Conservation (phyloP, 2,888 invertebrate genomes). For the Rotaria sp. region DNA sequence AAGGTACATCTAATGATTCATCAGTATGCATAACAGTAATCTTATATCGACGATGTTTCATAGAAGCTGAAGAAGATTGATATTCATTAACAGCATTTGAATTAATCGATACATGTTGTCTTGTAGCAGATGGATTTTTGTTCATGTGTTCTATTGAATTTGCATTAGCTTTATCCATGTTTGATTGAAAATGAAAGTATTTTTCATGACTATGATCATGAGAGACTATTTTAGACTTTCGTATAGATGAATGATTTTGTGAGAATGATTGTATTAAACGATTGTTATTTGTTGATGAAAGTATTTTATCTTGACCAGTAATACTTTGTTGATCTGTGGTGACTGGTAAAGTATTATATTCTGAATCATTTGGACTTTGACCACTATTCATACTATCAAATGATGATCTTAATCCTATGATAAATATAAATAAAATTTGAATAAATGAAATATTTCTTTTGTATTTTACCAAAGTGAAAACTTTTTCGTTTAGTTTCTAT, state of each 20-base stretch:
- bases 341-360: not conserved
- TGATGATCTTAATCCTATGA: not conserved
- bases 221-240: no score
- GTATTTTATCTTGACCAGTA: not conserved
- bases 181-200: not conserved
- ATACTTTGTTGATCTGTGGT: not conserved
- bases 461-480: not conserved
- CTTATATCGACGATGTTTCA: not conserved
- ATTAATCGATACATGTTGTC: not conserved
- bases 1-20: not conserved
- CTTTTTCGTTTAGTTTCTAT: not conserved
- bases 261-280: not conserved
- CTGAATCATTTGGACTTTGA: conserved; percentile 6
- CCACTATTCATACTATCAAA: not conserved
- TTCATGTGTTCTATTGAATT: not conserved
- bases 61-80: not conserved
- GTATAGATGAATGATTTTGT: not conserved
- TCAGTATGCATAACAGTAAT: not conserved
- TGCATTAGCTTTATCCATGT: not conserved
- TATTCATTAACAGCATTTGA: not conserved
- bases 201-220: not conserved
- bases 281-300: not conserved
- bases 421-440: not conserved
- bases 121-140: no score
- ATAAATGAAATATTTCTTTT: not conserved